Conservation (phyloP, 2,888 invertebrate species). For the Eristalis tenax region DNA sequence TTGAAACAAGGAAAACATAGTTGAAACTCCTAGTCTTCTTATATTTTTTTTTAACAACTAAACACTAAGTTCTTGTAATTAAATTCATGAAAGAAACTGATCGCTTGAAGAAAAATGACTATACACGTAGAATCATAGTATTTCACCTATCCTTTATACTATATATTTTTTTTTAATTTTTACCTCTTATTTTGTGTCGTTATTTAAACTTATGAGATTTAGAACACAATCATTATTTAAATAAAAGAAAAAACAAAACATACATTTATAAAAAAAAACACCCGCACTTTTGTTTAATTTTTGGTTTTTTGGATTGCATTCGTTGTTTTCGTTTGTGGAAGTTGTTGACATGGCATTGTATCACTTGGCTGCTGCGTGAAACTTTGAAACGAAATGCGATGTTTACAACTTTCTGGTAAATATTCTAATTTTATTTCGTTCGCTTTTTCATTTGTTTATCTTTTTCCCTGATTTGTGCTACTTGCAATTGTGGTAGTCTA, state of each 20-base stretch:
- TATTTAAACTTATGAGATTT: slow-evolving; percentile 44
- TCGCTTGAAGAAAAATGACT: slow-evolving; percentile 32
- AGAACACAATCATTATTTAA: slow-evolving; percentile 65
- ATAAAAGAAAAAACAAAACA: slow-evolving; percentile 62
- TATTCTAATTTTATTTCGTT: background rate
- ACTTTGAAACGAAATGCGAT: background rate
- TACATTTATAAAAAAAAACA: slow-evolving; percentile 49
- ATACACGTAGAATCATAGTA: slow-evolving; percentile 54
- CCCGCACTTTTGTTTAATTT: background rate
- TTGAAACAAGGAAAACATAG: slow-evolving; percentile 36
- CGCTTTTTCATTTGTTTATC: background rate
- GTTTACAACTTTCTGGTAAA: background rate
- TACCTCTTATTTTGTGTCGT: slow-evolving; percentile 18
- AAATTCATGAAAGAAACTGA: slow-evolving; percentile 22
- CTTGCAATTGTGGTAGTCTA: background rate
- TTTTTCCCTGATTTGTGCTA: background rate
- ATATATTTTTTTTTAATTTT: slow-evolving; percentile 24
- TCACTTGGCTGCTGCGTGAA: background rate
- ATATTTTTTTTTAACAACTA: slow-evolving; percentile 26
- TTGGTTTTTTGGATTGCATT: background rate
- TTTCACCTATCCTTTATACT: slow-evolving; percentile 39
- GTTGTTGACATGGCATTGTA: background rate
- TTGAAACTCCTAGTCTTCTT: slow-evolving; percentile 71
- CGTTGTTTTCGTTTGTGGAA: background rate
- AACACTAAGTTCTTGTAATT: slow-evolving; percentile 26